Percentiles rank a stretch among this genome's conserved stretches.
Conservation (phyloP, 2,888 invertebrate species). For the Cetonia aurata region DNA sequence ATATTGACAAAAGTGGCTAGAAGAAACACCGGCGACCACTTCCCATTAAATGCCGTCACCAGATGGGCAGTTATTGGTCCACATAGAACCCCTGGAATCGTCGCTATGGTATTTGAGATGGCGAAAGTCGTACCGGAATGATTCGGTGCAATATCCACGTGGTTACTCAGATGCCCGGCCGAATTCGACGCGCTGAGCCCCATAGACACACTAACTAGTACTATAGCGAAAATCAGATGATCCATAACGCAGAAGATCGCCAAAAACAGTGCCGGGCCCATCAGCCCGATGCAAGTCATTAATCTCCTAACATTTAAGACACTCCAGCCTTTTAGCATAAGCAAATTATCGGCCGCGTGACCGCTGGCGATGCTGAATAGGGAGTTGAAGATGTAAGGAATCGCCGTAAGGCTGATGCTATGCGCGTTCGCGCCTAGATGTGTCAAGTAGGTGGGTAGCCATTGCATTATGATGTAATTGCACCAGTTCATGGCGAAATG, state of each 20-base stretch:
- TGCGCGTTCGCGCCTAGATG: constrained; percentile 76
- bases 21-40: constrained; percentile 82
- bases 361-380: constrained; percentile 78
- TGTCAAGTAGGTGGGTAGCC: constrained; percentile 80
- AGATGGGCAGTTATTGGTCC: constrained; percentile 83
- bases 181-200: constrained; percentile 82
- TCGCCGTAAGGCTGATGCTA: constrained; percentile 79
- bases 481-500: constrained; percentile 87
- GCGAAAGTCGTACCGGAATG: constrained; percentile 84
- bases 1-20: constrained; percentile 80
- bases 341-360: constrained; percentile 77
- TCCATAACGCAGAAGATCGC: constrained; percentile 79
- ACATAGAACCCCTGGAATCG: constrained; percentile 80
- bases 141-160: constrained; percentile 82
- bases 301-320: constrained; percentile 75
- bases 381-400: constrained; percentile 81
- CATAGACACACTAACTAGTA: constrained; percentile 81
- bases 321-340: constrained; percentile 70
- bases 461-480: constrained; percentile 84
- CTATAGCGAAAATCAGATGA: constrained; percentile 76
- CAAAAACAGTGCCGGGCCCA: constrained; percentile 79
- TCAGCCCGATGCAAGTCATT: constrained; percentile 79
- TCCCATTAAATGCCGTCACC: constrained; percentile 77
- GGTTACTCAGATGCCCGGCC: constrained; percentile 82
- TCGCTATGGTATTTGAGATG: constrained; percentile 81